Conservation (phyloP, 2,113 vertebrate species). For the Dolichallabes microphthalmus region DNA sequence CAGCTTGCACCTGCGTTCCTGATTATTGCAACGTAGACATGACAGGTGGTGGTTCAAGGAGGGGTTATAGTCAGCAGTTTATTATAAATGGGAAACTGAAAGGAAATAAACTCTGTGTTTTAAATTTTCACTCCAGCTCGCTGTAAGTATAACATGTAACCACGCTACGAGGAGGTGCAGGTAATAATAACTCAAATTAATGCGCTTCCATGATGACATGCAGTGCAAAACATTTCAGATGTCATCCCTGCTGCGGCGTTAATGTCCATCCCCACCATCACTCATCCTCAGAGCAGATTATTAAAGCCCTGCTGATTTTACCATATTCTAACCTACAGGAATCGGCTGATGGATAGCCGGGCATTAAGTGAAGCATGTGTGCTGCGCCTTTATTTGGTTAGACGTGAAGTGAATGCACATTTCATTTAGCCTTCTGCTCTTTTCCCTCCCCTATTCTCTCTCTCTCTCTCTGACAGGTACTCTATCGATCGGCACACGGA, state of each 20-base stretch:
- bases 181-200: slow-evolving; percentile 34
- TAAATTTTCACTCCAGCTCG: background rate
- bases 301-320: slow-evolving; percentile 62
- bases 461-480: slow-evolving; percentile 78
- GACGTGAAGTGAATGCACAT: slow-evolving; percentile 37
- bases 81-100: background rate
- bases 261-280: slow-evolving; percentile 67
- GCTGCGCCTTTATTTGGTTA: slow-evolving; percentile 38
- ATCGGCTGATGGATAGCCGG: slow-evolving; percentile 53
- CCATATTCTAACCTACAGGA: slow-evolving; percentile 61
- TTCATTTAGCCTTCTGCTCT: background rate
- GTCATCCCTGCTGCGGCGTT: slow-evolving; percentile 32
- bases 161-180: slow-evolving; percentile 6
- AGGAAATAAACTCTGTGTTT: background rate
- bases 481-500: slow-evolving; percentile 98
- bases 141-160: background rate
- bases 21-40: too few species aligned
- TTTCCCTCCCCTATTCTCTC: background rate
- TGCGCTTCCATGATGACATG: slow-evolving; percentile 10
- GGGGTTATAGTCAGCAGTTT: background rate
- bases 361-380: slow-evolving; percentile 34
- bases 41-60: too few species aligned
- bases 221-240: slow-evolving; percentile 29
- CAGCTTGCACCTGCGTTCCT: too few species aligned
- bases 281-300: slow-evolving; percentile 79